Evolutionary conservation across 1,140 invertebrate genomes (phyloP).

Genomic region (Ceratina calcarata): DNA sequence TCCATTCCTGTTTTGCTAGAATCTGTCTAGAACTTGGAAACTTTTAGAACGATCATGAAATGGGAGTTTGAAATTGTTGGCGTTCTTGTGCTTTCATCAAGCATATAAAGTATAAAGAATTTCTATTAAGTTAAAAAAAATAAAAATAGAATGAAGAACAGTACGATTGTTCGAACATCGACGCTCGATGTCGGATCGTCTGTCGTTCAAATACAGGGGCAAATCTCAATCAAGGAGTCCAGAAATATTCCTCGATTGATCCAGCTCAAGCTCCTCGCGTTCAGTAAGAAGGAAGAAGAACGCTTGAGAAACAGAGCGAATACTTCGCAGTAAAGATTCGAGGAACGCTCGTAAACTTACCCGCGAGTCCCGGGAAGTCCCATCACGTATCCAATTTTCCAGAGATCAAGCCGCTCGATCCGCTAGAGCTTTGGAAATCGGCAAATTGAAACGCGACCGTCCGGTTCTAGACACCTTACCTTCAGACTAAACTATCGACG

Average conservation of each 20-base stretch:
- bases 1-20: neutral
- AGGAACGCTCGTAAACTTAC: conserved; percentile 70
- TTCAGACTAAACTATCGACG: conserved; percentile 28
- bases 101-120: too few relatives aligned
- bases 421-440: conserved; percentile 70
- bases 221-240: neutral
- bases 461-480: conserved; percentile 25
- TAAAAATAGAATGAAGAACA: too few relatives aligned
- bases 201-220: too few relatives aligned
- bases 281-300: conserved; percentile 23
- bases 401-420: conserved; percentile 74
- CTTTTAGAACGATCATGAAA: too few relatives aligned
- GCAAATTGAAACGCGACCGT: conserved; percentile 68
- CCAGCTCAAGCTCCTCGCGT: neutral
- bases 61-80: neutral
- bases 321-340: conserved; percentile 58
- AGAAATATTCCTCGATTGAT: conserved; percentile 39
- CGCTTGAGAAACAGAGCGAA: conserved; percentile 27
- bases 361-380: conserved; percentile 69
- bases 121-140: too few relatives aligned
- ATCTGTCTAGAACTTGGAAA: neutral
- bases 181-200: too few relatives aligned
- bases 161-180: too few relatives aligned
- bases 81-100: neutral
- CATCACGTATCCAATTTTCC: conserved; percentile 79